Percentiles rank a stretch among this genome's conserved stretches.
These are phyloP conservation scores for Sitta europaea DNA, from an alignment of 2,113 vertebrate genomes.

Conservation along the genomic window DNA sequence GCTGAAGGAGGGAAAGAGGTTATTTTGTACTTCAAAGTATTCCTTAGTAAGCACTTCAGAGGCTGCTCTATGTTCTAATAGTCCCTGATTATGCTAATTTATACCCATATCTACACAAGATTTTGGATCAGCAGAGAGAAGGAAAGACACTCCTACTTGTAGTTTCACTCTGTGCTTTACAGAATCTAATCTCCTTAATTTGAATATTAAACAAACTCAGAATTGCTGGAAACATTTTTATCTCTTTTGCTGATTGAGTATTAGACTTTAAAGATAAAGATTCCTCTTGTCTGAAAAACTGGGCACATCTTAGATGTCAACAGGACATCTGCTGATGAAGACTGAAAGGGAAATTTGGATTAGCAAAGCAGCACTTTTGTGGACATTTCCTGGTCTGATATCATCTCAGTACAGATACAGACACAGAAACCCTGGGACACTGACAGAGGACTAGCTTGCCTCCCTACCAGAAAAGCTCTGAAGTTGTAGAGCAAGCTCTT, in stretches of 20 bases:
- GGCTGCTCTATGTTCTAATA: not conserved
- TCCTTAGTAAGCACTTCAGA: not conserved
- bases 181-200: not conserved
- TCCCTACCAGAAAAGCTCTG: not conserved
- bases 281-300: not conserved
- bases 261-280: not conserved
- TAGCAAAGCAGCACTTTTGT: not conserved
- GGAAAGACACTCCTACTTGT: not conserved
- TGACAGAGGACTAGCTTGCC: not conserved
- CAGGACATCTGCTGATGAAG: not conserved
- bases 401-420: not conserved
- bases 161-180: not conserved
- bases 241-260: not conserved
- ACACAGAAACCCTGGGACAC: not conserved
- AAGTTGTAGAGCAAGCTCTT: not conserved
- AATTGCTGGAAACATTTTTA: not conserved
- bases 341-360: not conserved
- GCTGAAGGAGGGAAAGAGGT: not conserved
- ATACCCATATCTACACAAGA: not conserved
- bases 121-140: not conserved
- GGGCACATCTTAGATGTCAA: not conserved
- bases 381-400: not conserved
- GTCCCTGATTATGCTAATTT: not conserved
- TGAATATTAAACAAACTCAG: not conserved
- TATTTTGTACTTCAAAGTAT: not conserved